These are phyloP conservation scores for Oreocharis arfaki DNA, from an alignment of 2,113 vertebrate genomes.

Conservation along the genomic window DNA sequence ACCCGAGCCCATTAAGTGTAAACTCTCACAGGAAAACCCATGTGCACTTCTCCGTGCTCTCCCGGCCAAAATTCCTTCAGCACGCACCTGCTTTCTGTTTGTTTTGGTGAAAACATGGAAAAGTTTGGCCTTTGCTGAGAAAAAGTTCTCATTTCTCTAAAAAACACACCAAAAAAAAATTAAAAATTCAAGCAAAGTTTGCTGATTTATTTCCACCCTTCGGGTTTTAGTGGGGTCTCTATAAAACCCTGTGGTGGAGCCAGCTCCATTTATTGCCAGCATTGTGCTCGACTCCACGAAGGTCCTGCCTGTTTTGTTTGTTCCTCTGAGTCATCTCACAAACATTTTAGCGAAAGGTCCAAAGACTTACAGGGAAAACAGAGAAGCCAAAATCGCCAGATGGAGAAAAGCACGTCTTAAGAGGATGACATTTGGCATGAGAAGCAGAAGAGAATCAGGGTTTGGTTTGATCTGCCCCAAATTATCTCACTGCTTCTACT, in stretches of 20 bases:
- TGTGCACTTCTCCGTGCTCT: not conserved
- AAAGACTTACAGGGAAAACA: slow-evolving; percentile 45
- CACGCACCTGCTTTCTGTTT: slow-evolving; percentile 56
- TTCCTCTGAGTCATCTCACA: slow-evolving; percentile 75
- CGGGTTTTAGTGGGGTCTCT: slow-evolving; percentile 47
- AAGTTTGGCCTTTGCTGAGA: not conserved
- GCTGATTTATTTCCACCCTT: slow-evolving; percentile 6
- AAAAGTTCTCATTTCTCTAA: not conserved
- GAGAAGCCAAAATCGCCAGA: slow-evolving; percentile 48
- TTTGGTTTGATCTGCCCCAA: slow-evolving; percentile 15
- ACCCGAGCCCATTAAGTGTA: not conserved
- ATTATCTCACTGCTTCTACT: not conserved
- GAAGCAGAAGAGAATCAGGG: slow-evolving; percentile 1
- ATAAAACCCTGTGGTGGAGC: slow-evolving; percentile 42
- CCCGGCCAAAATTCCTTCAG: slow-evolving; percentile 35
- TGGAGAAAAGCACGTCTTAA: slow-evolving; percentile 46
- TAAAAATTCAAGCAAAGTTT: not conserved
- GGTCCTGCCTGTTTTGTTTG: slow-evolving; percentile 64
- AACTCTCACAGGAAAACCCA: not conserved
- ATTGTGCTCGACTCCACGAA: slow-evolving; percentile 13
- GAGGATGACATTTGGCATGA: slow-evolving; percentile 43
- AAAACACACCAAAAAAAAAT: not conserved
- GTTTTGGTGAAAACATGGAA: slow-evolving; percentile 44
- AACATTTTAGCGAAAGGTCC: slow-evolving; percentile 66
- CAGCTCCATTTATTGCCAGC: slow-evolving; percentile 40